These are phyloP conservation scores for Hippocampus abdominalis DNA, from an alignment of 2,113 vertebrate genomes.

Conservation along the genomic window DNA sequence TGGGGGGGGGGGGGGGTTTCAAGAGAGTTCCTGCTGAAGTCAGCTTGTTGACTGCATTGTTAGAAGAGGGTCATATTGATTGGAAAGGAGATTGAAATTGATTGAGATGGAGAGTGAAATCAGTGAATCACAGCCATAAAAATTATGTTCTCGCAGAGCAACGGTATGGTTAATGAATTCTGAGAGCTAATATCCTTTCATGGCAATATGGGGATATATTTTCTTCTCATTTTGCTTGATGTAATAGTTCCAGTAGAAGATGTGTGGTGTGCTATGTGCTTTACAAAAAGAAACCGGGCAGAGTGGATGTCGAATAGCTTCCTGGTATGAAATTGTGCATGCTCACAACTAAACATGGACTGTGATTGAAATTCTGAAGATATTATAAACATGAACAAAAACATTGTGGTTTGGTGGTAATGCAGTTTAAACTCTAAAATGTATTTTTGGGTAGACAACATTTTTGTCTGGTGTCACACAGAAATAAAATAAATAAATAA, in stretches of 20 bases:
- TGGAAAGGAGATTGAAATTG: slow-evolving; percentile 48
- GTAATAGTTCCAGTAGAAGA: neutral
- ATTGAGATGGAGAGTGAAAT: slow-evolving; percentile 41
- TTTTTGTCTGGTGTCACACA: neutral
- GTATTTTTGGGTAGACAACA: neutral
- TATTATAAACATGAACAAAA: neutral
- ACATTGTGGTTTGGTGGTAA: neutral
- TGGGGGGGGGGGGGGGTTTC: too few relatives aligned
- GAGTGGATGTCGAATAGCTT: neutral
- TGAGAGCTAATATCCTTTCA: slow-evolving; percentile 10
- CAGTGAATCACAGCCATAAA: slow-evolving; percentile 39
- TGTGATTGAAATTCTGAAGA: neutral
- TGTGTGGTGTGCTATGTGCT: neutral
- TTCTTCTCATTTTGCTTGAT: neutral
- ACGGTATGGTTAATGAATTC: slow-evolving; percentile 25
- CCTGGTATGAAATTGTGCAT: neutral
- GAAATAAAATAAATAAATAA: neutral
- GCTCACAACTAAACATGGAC: neutral
- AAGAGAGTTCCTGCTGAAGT: slow-evolving; percentile 9
- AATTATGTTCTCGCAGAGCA: slow-evolving; percentile 11
- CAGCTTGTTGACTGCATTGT: slow-evolving; percentile 10
- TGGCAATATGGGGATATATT: neutral
- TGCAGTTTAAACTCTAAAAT: neutral
- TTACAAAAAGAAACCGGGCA: neutral
- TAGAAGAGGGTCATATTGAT: slow-evolving; percentile 41